These are phyloP conservation scores for Smutsia gigantea DNA, from an alignment of 2,797 vertebrate species.

Conservation along the genomic window DNA sequence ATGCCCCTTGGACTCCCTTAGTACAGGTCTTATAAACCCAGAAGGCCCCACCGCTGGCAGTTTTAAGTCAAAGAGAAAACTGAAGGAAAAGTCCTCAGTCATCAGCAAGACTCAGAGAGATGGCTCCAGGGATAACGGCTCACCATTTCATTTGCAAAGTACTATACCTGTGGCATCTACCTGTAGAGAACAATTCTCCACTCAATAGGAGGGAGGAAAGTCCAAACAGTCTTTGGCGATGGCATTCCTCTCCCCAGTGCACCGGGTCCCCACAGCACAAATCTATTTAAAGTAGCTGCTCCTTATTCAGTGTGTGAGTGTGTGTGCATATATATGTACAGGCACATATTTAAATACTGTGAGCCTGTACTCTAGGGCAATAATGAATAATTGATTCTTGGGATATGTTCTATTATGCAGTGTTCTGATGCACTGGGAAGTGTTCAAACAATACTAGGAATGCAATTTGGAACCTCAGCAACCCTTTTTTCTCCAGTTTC, in stretches of 20 bases:
- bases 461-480: neutral
- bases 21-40: neutral
- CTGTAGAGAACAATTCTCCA: neutral
- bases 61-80: neutral
- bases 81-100: neutral
- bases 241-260: neutral
- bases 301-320: conserved; percentile 18
- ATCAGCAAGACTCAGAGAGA: neutral
- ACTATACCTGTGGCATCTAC: neutral
- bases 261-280: neutral
- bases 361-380: neutral
- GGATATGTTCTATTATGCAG: conserved; percentile 32
- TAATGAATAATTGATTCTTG: conserved; percentile 64
- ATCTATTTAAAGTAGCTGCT: conserved; percentile 66
- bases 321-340: neutral
- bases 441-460: neutral
- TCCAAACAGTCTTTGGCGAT: neutral
- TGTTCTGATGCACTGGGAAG: conserved; percentile 43
- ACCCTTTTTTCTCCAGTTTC: neutral
- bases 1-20: neutral
- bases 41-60: neutral
- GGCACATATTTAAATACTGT: conserved; percentile 23
- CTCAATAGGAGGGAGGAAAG: neutral
- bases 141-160: conserved; percentile 8
- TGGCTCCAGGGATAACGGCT: neutral